Base-by-base conservation (phyloP, 2,888 invertebrate species). In the Sipunculus nudus region DNA sequence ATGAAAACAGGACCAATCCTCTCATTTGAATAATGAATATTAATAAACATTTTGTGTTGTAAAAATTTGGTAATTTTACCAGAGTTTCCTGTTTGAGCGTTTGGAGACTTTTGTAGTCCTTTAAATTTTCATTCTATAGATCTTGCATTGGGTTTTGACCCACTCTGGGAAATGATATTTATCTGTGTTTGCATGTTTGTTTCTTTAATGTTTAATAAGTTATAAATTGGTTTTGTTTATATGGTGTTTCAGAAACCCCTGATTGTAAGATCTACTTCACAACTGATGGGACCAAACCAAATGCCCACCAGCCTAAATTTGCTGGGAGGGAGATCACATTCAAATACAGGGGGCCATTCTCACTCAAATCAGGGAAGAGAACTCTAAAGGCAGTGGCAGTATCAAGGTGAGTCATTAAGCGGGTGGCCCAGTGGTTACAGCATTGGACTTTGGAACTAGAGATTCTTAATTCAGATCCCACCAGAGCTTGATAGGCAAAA, bases 201-300 rank as follows among this genome's bases (percentile, higher is more conserved):
- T n/a, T n/a, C n/a, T n/a, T n/a, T n/a, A n/a, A n/a, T n/a, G n/a
- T n/a, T n/a, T n/a, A n/a, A n/a, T 28, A 16, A 31, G 26, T 19
- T 53, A 8, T 19, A n/a, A 19, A 3, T 19, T n/a, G 13, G n/a
- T n/a, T 26, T 13, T 55, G 5, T 26, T 56, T 26, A n/a, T 43
- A 10, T 23, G 4, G 2, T 32, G 13, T 71, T 74, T 35, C 67
- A 84, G 84, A 83, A 56, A 75, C 77, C 28, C 75, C 77, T 54
- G 75, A 75, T 40, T 77, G 78, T 55, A 79, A 76, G 59, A 72
- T 84, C 28, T 84, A 75, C 66, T 84, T 84, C 69, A 79, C 82
- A n/a, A 81, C 81, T 21, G 81, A 84, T 76, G 84, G 84, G 3
- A 75, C 77, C 8, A 82, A 81, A 59, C 84, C 84, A n/a, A 74